Conservation (phyloP, 2,797 vertebrate genomes). For the Micromesistius poutassou region DNA sequence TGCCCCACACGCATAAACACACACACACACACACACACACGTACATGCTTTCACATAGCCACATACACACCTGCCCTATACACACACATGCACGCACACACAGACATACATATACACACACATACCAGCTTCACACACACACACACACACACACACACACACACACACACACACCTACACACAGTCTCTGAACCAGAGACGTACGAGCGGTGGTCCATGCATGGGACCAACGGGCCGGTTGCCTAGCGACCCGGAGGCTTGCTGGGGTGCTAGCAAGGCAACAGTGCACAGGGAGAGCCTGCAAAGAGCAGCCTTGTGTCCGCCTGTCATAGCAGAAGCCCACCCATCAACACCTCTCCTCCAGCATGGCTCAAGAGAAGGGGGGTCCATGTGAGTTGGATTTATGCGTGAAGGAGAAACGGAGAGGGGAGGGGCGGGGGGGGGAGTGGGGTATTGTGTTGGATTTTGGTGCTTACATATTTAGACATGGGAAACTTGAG, state of each 20-base stretch:
- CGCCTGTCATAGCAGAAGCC: conserved; percentile 59
- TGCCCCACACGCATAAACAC: too few relatives aligned
- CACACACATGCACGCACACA: not conserved
- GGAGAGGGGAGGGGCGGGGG: not conserved
- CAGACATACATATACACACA: not conserved
- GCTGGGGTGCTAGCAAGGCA: conserved; percentile 32
- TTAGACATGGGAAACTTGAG: not conserved
- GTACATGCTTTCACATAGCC: conserved; percentile 27
- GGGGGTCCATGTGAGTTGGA: conserved; percentile 62
- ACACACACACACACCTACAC: conserved; percentile 26
- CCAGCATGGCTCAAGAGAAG: conserved; percentile 62
- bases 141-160: not conserved
- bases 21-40: not conserved
- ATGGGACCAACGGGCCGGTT: conserved; percentile 55
- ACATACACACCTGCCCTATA: not conserved
- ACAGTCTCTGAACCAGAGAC: conserved; percentile 8
- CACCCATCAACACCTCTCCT: conserved; percentile 55
- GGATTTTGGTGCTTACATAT: not conserved
- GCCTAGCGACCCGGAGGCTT: conserved; percentile 57
- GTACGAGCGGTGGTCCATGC: conserved; percentile 40
- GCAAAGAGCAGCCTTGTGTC: conserved; percentile 64
- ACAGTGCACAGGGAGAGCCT: conserved; percentile 52
- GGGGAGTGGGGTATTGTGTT: not conserved
- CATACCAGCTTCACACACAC: not conserved
- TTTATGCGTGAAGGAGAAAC: conserved; percentile 13